phyloP scores from a whole-genome alignment of 2,797 vertebrate species.

The Amniataba percoides region DNA sequence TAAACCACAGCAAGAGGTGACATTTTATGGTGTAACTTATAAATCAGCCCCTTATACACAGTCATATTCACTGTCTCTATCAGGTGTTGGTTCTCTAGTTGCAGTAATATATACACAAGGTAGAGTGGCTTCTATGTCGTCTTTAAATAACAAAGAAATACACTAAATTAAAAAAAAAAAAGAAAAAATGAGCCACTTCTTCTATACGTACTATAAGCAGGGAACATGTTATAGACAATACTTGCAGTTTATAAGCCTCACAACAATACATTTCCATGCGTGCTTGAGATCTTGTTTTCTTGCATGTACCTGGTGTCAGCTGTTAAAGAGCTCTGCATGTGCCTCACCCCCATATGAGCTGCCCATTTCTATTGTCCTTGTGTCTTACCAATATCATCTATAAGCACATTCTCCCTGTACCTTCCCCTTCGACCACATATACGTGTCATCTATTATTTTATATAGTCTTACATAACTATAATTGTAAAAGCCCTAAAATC shows the following conservation, averaged over 20 bases:
- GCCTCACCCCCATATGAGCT: constrained; percentile 14
- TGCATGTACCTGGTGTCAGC: constrained; percentile 33
- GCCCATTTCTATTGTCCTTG: constrained; percentile 1
- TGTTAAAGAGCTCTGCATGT: constrained; percentile 15
- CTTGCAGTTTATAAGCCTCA: constrained; percentile 28
- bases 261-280: constrained; percentile 1
- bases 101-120: background rate
- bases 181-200: background rate
- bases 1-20: constrained; percentile 25
- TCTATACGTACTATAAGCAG: constrained; percentile 2
- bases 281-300: constrained; percentile 44
- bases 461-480: background rate
- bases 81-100: background rate
- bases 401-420: background rate
- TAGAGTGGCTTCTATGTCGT: background rate
- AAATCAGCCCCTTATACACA: background rate
- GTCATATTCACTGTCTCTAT: background rate
- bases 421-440: background rate
- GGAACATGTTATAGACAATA: constrained; percentile 8
- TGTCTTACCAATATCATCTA: constrained; percentile 18
- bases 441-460: background rate
- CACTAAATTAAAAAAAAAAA: background rate
- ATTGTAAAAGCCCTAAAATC: background rate
- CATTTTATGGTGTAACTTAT: constrained; percentile 31
- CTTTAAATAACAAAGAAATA: constrained; percentile 9